These are phyloP conservation scores for Porites divaricata DNA, from an alignment of 92 coral and sea anemone species.

Conservation along the genomic window DNA sequence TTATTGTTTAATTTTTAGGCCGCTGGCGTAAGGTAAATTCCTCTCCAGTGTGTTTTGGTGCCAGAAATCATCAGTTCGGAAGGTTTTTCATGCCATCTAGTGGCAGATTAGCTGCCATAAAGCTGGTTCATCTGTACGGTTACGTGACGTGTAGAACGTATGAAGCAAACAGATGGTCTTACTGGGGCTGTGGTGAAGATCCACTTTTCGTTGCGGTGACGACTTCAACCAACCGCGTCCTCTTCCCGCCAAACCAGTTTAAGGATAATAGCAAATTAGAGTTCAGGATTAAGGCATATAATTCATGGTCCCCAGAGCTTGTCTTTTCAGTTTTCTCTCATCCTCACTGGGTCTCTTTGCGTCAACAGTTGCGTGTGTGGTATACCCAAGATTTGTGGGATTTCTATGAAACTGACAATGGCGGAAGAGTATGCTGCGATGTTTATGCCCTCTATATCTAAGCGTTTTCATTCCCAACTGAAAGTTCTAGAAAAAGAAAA, in stretches of 20 bases:
- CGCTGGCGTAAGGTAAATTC: background rate
- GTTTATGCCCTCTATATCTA: too few species aligned
- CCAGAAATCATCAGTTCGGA: background rate
- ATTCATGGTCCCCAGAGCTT: background rate
- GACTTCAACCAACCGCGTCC: background rate
- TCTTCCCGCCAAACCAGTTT: background rate
- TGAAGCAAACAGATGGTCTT: background rate
- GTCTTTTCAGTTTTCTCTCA: background rate
- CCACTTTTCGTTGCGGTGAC: background rate
- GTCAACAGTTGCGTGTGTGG: too few species aligned
- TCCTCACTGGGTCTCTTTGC: too few species aligned
- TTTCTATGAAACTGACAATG: too few species aligned
- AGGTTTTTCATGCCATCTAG: background rate
- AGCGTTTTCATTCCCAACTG: too few species aligned
- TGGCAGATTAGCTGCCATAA: background rate
- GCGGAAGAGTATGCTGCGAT: too few species aligned
- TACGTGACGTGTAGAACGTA: background rate
- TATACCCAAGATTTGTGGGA: too few species aligned
- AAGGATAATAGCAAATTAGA: too few species aligned
- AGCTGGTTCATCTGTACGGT: background rate
- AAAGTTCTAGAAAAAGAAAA: too few species aligned
- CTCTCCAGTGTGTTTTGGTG: background rate
- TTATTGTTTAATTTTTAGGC: background rate
- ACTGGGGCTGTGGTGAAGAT: background rate
- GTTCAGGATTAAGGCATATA: background rate